Evolutionary conservation across 2,888 invertebrate genomes (phyloP).

Genomic region (Spodoptera littoralis): DNA sequence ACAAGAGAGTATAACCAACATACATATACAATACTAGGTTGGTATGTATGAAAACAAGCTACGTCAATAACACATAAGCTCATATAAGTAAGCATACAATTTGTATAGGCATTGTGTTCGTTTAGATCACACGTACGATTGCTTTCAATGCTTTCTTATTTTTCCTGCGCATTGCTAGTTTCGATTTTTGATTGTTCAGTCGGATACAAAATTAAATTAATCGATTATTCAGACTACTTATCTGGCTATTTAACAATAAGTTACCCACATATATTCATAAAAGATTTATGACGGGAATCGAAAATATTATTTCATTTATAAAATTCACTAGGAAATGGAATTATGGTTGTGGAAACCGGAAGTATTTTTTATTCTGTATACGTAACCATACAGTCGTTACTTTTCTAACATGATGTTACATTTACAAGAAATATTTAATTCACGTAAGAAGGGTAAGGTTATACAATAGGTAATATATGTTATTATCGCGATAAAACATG

Average conservation of each 20-base stretch:
- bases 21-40: conserved; percentile 54
- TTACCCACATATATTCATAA: neutral
- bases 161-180: conserved; percentile 59
- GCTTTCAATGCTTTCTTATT: conserved; percentile 71
- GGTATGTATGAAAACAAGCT: conserved; percentile 73
- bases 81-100: conserved; percentile 65
- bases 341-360: conserved; percentile 18
- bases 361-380: conserved; percentile 13
- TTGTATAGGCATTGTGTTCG: conserved; percentile 72
- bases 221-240: conserved; percentile 6
- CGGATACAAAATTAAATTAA: conserved; percentile 46
- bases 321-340: conserved; percentile 4
- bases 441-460: conserved; percentile 64
- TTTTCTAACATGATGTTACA: conserved; percentile 9
- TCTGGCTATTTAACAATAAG: conserved; percentile 2
- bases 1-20: conserved; percentile 68
- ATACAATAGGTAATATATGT: conserved; percentile 75
- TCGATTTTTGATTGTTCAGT: conserved; percentile 56
- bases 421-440: conserved; percentile 54
- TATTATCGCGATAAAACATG: conserved; percentile 87
- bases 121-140: conserved; percentile 79
- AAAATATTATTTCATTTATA: conserved; percentile 13
- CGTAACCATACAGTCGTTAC: conserved; percentile 1
- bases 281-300: neutral
- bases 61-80: conserved; percentile 74